Conservation (phyloP, 2,888 invertebrate genomes). For the Lydus trimaculatus region DNA sequence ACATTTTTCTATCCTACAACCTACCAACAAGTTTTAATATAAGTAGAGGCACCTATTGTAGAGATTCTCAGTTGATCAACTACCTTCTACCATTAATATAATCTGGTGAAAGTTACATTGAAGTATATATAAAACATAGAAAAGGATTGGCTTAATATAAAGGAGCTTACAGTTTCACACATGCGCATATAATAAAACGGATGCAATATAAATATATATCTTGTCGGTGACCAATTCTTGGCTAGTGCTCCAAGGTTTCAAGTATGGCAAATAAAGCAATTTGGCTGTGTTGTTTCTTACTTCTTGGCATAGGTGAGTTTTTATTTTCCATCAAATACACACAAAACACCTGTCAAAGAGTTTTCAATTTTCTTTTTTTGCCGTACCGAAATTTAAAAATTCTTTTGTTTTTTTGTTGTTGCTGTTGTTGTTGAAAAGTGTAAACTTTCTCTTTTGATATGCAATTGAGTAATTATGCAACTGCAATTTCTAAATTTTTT, state of each 20-base stretch:
- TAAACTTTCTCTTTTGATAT: not conserved
- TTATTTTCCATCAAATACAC: not conserved
- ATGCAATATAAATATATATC: constrained; percentile 61
- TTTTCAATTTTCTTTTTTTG: not conserved
- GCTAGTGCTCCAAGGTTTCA: constrained; percentile 57
- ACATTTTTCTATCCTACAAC: not conserved
- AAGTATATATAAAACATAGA: constrained; percentile 27
- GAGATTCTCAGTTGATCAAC: constrained; percentile 49
- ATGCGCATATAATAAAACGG: constrained; percentile 56
- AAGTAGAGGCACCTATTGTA: constrained; percentile 59
- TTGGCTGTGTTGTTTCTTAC: constrained; percentile 61
- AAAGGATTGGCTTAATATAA: constrained; percentile 41
- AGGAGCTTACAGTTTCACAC: constrained; percentile 42
- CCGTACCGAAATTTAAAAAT: not conserved
- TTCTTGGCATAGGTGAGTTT: constrained; percentile 59
- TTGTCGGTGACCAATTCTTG: constrained; percentile 58
- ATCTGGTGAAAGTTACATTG: constrained; percentile 50
- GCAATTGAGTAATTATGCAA: not conserved
- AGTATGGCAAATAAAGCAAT: constrained; percentile 60
- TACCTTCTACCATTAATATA: constrained; percentile 35
- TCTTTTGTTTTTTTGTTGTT: too few relatives aligned
- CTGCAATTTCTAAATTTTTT: not conserved
- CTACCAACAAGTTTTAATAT: constrained; percentile 36
- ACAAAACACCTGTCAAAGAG: not conserved
- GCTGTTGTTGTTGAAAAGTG: not conserved